Evolutionary conservation across 2,113 vertebrate genomes (phyloP), one percentile per base, ranked within the genome.

Genomic region (Engraulis encrasicolus): DNA sequence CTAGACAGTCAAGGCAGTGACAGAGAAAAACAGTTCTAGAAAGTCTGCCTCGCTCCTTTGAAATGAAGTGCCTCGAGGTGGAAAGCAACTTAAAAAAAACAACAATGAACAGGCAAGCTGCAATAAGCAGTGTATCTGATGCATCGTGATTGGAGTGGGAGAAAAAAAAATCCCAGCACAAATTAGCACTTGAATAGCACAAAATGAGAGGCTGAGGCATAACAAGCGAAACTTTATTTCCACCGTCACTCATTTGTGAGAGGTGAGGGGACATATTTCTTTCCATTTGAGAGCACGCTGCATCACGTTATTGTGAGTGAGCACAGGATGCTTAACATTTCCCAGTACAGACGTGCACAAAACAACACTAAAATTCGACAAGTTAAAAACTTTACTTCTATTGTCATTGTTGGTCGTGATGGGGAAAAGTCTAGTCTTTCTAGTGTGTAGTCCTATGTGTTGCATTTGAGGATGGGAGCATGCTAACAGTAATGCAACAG

Each of bases 91-190:
- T n/a, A n/a, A n/a, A n/a, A n/a, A n/a, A n/a, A n/a, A n/a, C 34
- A 71, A 40, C 19, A 45, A 18, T 45, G 81, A 20, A 61, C 52
- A 82, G 34, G 37, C 80, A 66, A n/a, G 5, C 19, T 38, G 36
- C 36, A 40, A 17, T 36, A 82, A 66, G 15, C 58, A 61, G 11
- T 48, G 38, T 71, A 78, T 84, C 81, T 36, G 82, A 61, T 37
- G 82, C 82, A 37, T 34, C 82, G 14, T 27, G 23, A 9, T n/a
- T 11, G 31, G 58, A 11, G 31, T 58, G 54, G 54, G 2, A 20
- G 23, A 58, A 23, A n/a, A 6, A 45, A 45, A 45, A 45, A 45
- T 45, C 40, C 40, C 40, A 45, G 40, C 2, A 20, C 54, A 58
- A 58, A 58, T 58, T 58, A 58, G 20, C 54, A 58, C 20, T 6